Evolutionary conservation across 2,888 invertebrate genomes (phyloP).

Genomic region (Lacanobia wlatinum): DNA sequence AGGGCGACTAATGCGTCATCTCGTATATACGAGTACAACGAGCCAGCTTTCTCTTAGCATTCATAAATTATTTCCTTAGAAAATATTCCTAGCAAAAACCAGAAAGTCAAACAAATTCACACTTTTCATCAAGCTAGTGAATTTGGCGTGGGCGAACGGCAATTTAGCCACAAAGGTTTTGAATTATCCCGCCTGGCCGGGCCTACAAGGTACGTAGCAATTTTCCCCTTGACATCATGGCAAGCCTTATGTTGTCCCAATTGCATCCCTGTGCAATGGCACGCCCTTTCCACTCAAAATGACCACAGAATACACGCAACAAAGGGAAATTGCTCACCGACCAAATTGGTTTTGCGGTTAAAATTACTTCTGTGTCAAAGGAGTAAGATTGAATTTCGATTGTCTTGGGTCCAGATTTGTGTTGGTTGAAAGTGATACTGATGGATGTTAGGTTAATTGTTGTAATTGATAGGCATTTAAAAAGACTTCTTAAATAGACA

Average conservation of each 20-base stretch:
- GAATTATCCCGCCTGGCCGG: neutral
- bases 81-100: neutral
- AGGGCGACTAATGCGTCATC: neutral
- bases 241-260: constrained; percentile 64
- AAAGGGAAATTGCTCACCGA: constrained; percentile 51
- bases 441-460: constrained; percentile 57
- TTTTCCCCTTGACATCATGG: constrained; percentile 70
- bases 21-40: constrained; percentile 25
- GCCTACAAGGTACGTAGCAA: constrained; percentile 64
- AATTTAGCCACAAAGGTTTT: constrained; percentile 50
- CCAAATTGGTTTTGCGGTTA: constrained; percentile 49
- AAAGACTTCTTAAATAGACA: constrained; percentile 52
- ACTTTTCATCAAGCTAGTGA: constrained; percentile 1
- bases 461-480: constrained; percentile 60
- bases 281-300: constrained; percentile 56
- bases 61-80: constrained; percentile 2
- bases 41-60: neutral
- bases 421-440: constrained; percentile 52
- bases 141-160: neutral
- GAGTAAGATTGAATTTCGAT: constrained; percentile 51
- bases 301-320: constrained; percentile 45
- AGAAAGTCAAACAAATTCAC: constrained; percentile 9
- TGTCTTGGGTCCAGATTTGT: constrained; percentile 14
- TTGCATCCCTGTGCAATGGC: constrained; percentile 59
- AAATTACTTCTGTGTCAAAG: constrained; percentile 37